phyloP scores from a whole-genome alignment of 2,797 vertebrate genomes.

The Rhinichthys osculus region DNA sequence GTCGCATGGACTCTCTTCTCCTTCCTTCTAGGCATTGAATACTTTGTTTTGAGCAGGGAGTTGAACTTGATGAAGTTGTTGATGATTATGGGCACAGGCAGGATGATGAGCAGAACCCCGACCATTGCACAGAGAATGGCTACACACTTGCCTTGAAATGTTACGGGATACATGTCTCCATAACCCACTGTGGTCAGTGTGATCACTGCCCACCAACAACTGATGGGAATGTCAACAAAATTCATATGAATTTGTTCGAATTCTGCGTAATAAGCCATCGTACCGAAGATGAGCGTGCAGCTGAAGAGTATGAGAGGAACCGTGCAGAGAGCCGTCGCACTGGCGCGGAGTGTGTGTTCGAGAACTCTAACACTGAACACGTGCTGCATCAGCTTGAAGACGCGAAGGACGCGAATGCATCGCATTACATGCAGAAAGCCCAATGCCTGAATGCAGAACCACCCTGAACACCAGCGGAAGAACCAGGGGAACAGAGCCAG shows the following conservation, averaged over 20 bases:
- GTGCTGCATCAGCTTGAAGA: conserved; percentile 86
- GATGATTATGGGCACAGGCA: conserved; percentile 86
- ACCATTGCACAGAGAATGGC: conserved; percentile 82
- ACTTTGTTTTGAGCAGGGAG: conserved; percentile 28
- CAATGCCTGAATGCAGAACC: conserved; percentile 57
- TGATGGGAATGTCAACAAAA: conserved; percentile 77
- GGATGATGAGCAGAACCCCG: conserved; percentile 83
- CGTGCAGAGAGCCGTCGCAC: conserved; percentile 83
- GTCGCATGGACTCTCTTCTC: neutral
- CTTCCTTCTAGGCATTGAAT: conserved; percentile 6
- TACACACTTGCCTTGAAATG: conserved; percentile 84
- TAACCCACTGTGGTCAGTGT: conserved; percentile 88
- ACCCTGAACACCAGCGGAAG: neutral
- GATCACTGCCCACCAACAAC: conserved; percentile 87
- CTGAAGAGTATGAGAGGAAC: conserved; percentile 84
- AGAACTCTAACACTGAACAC: conserved; percentile 84
- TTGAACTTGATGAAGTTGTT: conserved; percentile 90
- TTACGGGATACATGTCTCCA: conserved; percentile 84
- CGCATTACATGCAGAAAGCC: conserved; percentile 85
- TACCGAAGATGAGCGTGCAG: conserved; percentile 85
- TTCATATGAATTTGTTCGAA: conserved; percentile 65
- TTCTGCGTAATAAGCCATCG: conserved; percentile 85
- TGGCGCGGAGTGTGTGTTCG: conserved; percentile 83
- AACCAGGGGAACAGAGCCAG: conserved; percentile 16
- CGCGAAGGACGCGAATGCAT: conserved; percentile 84